Evolutionary conservation across 1,140 invertebrate genomes (phyloP), one percentile per base, ranked within the genome.

Genomic region (Ctenoplectra terminalis): DNA sequence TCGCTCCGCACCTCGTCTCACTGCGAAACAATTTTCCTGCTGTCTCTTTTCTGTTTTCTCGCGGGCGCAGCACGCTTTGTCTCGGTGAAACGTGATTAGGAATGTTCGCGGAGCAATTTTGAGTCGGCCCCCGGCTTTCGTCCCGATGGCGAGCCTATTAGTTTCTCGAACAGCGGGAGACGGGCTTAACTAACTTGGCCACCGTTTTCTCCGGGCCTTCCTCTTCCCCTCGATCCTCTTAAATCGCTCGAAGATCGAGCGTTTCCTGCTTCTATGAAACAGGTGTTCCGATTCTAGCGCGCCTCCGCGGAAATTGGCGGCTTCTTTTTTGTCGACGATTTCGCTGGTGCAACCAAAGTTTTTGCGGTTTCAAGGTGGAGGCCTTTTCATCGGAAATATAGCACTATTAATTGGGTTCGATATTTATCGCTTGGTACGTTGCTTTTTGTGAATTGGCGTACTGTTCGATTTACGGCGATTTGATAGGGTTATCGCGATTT

Each of bases 111-210:
- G 70, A 40, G 86, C 83, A 87, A 90, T 90, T 85, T 86, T 81
- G 40, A 79, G 81, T 56, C 64, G 80, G 88, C 85, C 91, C 89
- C 90, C 67, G 81, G 87, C 82, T 91, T 91, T 90, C 85, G 84
- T 90, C 88, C 88, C 89, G 89, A 91, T 87, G 86, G 84, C 84
- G 81, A 64, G 84, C 76, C 88, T 83, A 90, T 87, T 89, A 88
- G 82, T 83, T 84, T 69, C 71, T 63, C 40, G 73, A 90, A 87
- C 83, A 83, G 84, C 88, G 48, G 84, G 81, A 81, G 58, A 79
- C 50, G 82, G 66, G 80, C 75, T 89, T 90, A 88, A 87, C 83
- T 83, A 90, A 89, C 84, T 67, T 75, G 56, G 69, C 69, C 56
- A 73, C 82, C 71, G 82, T 88, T 87, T 23, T 23, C 17, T 61